These are phyloP conservation scores for Caenorhabditis inopinata DNA, from an alignment of 1,140 invertebrate genomes.

Conservation along the genomic window DNA sequence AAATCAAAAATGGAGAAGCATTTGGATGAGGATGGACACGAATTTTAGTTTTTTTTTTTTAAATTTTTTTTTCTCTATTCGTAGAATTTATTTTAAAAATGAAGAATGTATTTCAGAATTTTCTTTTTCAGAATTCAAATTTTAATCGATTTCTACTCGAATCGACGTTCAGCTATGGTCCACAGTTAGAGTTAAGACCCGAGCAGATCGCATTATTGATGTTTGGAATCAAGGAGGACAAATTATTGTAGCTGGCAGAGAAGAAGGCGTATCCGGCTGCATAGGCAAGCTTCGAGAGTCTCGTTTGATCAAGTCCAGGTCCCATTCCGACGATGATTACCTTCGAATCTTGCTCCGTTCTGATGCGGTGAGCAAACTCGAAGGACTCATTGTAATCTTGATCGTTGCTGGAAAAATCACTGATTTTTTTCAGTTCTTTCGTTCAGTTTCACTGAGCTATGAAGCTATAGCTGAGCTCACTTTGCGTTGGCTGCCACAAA, in stretches of 20 bases:
- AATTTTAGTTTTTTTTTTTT: neutral
- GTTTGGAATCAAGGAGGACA: neutral
- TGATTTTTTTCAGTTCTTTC: too few relatives aligned
- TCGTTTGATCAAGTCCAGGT: neutral
- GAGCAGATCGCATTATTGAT: slow-evolving; percentile 36
- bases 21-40: slow-evolving; percentile 17
- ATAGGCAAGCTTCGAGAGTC: neutral
- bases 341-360: slow-evolving; percentile 39
- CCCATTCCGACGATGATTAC: slow-evolving; percentile 27
- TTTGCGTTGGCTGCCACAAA: slow-evolving; percentile 44
- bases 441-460: too few relatives aligned
- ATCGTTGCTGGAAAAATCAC: slow-evolving; percentile 39
- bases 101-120: too few relatives aligned
- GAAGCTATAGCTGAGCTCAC: neutral
- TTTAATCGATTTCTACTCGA: too few relatives aligned
- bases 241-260: neutral
- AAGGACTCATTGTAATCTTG: slow-evolving; percentile 47
- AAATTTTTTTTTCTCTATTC: neutral
- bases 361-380: slow-evolving; percentile 42
- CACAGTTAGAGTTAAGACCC: neutral
- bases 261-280: slow-evolving; percentile 11
- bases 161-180: slow-evolving; percentile 1
- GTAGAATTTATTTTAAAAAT: neutral
- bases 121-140: neutral
- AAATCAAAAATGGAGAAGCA: neutral